Evolutionary conservation across 1,140 invertebrate species (phyloP), one percentile per base, ranked within the genome.

Genomic region (Drosophila eugracilis): DNA sequence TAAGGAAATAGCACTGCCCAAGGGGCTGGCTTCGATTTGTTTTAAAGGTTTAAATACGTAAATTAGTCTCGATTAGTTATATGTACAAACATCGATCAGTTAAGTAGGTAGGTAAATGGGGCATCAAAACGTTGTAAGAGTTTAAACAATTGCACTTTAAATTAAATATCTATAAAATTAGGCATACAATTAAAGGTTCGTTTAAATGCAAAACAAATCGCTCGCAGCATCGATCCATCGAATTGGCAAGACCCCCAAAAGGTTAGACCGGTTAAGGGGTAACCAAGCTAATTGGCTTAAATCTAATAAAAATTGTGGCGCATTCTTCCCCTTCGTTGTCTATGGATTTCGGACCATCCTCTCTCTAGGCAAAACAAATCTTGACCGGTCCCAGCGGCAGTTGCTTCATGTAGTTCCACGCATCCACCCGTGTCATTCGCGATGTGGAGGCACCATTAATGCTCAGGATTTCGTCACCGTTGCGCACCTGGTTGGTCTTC

Each of bases 331-430:
- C 63, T 41, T 52, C 63, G 39, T 59, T 63, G 36, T 28, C 41
- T 6, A 32, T 14, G 5, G 4, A 26, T 28, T 17, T 22, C n/a
- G 3, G 10, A 22, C 19, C 30, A n/a, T 44, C 34, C 21, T 32
- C 19, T 32, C 19, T 50, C 80, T 57, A 91, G 65, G 80, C 75
- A 55, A 91, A 88, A 15, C 76, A 48, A 57, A 91, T 90, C 52
- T 92, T 93, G 37, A 97, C 95, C 86, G 94, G 94, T 26, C 97
- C 97, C 75, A 97, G 94, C 52, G 96, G 95, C 54, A 98, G 91
- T 73, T 96, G 96, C 91, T 98, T 98, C 92, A 98, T 95, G 52
- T 97, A 94, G 73, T 96, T 96, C 97, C 97, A 98, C 32, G 97
- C 97, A 92, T 98, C 97, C 59, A 97, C 97, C 66, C 97, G 94